Evolutionary conservation across 2,113 vertebrate species (phyloP), one percentile per base, ranked within the genome.

Genomic region (Phycodurus eques): DNA sequence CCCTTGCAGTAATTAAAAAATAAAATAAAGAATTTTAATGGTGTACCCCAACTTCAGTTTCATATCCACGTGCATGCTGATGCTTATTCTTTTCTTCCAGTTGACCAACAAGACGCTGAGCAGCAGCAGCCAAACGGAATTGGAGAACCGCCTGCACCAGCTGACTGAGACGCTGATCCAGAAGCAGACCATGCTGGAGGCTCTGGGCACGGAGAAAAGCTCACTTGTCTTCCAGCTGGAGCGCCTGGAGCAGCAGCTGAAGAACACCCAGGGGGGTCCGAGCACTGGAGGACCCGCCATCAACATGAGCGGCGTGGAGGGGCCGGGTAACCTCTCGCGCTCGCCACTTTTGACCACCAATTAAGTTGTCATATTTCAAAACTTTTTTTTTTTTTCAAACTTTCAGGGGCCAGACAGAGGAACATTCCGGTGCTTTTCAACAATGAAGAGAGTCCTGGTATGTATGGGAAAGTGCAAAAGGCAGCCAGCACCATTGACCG

Each of bases 141-240:
- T 99, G 80, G 98, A 99, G 88, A 95, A 94, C 39, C 93, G 97
- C 0, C 94, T 99, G 73, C 96, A 98, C 85, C 98, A 98, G 90
- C 92, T 99, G 73, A 99, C 97, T 0, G 97, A 99, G 91, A 96
- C 97, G 0, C 92, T 99, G 79, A 99, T 99, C 91, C 98, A 99
- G 93, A 99, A 99, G 83, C 98, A 99, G 90, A 99, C 97, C n/a
- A 94, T 97, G 96, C 88, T 99, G 85, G 98, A 99, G 90, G 96
- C 93, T 68, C 92, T 99, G 77, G 95, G 98, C 86, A 99, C 98
- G 0, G 98, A 99, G 68, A 99, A 99, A 69, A 98, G 92, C 85
- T 95, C 97, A 0, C 94, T 99, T 56, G 95, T 95, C 71, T 98
- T 97, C 84, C 98, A 99, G 73, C 91, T 99, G 82, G 98, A 99